Conservation (phyloP, 1,140 invertebrate genomes). For the Apis cerana region DNA sequence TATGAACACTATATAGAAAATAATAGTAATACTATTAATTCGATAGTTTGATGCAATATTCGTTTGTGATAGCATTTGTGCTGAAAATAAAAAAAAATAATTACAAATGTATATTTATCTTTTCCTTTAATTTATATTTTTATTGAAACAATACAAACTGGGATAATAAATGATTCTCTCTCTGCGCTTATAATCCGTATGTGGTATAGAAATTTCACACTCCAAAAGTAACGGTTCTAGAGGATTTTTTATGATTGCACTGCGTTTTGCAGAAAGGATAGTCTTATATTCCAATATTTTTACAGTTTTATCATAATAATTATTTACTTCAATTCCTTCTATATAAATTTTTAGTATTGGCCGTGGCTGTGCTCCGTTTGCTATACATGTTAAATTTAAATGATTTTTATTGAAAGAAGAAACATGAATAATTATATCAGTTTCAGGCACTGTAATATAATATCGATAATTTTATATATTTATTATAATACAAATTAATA, state of each 20-base stretch:
- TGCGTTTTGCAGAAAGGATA: neutral
- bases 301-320: neutral
- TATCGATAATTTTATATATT: neutral
- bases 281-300: conserved; percentile 24
- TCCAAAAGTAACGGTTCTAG: conserved; percentile 58
- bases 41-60: neutral
- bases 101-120: neutral
- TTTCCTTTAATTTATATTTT: neutral
- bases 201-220: conserved; percentile 67
- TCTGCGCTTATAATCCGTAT: conserved; percentile 63
- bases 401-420: conserved; percentile 62
- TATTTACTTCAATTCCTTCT: conserved; percentile 43
- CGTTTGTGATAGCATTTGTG: conserved; percentile 44
- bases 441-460: conserved; percentile 65
- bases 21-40: neutral
- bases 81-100: conserved; percentile 37
- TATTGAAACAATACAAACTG: conserved; percentile 45
- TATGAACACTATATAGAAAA: neutral
- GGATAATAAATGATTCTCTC: conserved; percentile 65
- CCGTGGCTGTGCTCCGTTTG: conserved; percentile 62
- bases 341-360: conserved; percentile 63
- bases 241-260: conserved; percentile 36
- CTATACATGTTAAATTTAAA: conserved; percentile 65
- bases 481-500: neutral
- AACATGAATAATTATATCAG: conserved; percentile 50